Evolutionary conservation across 2,113 vertebrate species (phyloP).

Genomic region (Mohoua ochrocephala): DNA sequence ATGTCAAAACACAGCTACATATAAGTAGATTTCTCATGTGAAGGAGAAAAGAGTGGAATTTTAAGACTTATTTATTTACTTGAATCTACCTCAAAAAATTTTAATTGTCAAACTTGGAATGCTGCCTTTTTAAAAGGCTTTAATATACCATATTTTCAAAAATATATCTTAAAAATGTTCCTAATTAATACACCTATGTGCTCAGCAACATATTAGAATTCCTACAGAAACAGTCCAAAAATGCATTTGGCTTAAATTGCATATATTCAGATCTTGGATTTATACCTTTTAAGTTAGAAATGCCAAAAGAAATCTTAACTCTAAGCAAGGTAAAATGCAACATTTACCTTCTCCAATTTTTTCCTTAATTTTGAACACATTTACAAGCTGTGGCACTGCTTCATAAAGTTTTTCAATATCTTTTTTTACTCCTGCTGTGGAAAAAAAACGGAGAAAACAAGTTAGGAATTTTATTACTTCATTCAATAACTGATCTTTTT

Average conservation of each 20-base stretch:
- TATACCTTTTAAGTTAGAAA: background rate
- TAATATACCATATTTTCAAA: background rate
- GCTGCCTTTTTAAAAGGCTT: background rate
- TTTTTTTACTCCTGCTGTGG: constrained; percentile 75
- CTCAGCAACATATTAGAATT: background rate
- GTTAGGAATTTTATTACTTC: background rate
- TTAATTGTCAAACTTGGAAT: background rate
- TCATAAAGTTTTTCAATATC: constrained; percentile 89
- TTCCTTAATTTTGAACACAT: constrained; percentile 84
- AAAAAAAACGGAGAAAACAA: constrained; percentile 24
- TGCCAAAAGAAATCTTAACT: background rate
- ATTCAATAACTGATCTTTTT: background rate
- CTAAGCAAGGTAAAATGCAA: background rate
- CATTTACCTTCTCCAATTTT: constrained; percentile 95
- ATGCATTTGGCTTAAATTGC: background rate
- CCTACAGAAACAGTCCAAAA: background rate
- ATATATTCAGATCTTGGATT: background rate
- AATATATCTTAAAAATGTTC: background rate
- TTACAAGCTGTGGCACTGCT: constrained; percentile 87
- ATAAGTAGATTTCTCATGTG: background rate
- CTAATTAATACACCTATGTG: background rate
- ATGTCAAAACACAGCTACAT: background rate
- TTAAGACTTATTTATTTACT: background rate
- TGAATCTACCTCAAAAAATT: background rate
- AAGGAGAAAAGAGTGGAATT: background rate